Evolutionary conservation across 2,888 invertebrate species (phyloP), one percentile per base, ranked within the genome.

Genomic region (Cryptops parisi): DNA sequence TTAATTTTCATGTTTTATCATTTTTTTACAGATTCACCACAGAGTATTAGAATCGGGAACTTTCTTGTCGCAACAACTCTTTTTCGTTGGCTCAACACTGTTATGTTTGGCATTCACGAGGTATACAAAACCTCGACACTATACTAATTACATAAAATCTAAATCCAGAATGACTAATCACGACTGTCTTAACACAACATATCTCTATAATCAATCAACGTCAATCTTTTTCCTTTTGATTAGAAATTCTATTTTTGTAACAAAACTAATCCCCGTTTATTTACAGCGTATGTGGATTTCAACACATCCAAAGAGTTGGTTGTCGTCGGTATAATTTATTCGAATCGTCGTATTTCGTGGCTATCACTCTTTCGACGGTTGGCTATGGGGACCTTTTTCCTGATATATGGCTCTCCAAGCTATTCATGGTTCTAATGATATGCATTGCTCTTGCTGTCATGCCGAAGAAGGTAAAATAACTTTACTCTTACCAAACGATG

Each of bases 331-430:
- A 96, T 62, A 89, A 89, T 72, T 76, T 96, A 61, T 96, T 97
- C 73, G 93, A 94, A 72, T 88, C 91, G 52, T 87, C 91, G 3
- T 97, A 97, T 73, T 96, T 91, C 70, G 93, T 94, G 50, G 90
- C 96, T 62, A 96, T 97, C 58, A 96, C 96, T 46, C 93, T 97
- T 73, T 93, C 96, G 40, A 97, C 97, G 0, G 96, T 97, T n/a
- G 96, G 96, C 48, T 96, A 93, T 67, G 96, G 96, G 6, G 96
- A 96, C 72, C 85, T 91, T 64, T 88, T 89, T 59, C 96, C 96
- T 15, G 96, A 96, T 70, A 93, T 94, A 66, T 96, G 96, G 94
- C 91, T 93, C 4, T 93, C 93, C 6, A 94, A 96, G 69, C 78
- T 96, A 24, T 94, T 85, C 72, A 96, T 97, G 88, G 87, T 96